Evolutionary conservation across 2,888 invertebrate genomes (phyloP), one percentile per base, ranked within the genome.

Genomic region (Lissocephala sabroskyi): DNA sequence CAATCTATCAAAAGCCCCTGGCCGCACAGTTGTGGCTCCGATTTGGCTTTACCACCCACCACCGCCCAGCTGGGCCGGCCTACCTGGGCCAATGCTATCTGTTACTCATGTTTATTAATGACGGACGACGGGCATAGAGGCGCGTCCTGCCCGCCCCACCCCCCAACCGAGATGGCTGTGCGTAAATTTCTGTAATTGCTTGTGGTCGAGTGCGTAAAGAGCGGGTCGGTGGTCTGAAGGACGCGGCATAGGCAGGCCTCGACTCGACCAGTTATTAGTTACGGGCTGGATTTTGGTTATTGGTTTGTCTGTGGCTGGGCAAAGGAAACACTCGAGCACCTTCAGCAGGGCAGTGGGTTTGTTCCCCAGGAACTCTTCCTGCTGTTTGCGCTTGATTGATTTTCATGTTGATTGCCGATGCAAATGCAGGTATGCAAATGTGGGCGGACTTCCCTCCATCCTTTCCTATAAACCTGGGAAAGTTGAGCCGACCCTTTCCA

Each of bases 151-250:
- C n/a, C n/a, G n/a, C n/a, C n/a, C n/a, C n/a, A n/a, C n/a, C n/a
- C n/a, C n/a, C n/a, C n/a, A n/a, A n/a, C n/a, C n/a, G n/a, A n/a
- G n/a, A n/a, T n/a, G n/a, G n/a, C 65, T 59, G 23, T 71, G 58
- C 64, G 65, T 68, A 70, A 71, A 66, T 71, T 71, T 56, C 65
- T 59, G 70, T 70, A 70, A 70, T 70, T 70, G 70, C 71, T 70
- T 70, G 71, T 64, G 68, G 70, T 64, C 52, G 67, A 65, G 49
- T 67, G 67, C 60, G 56, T 65, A 14, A 44, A 17, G 39, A 36
- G 36, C 49, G 39, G 32, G 40, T 41, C 3, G 7, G 23, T 7
- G 7, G 3, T 7, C 23, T 5, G 23, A 5, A 7, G 23, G 23
- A 23, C 23, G 23, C 23, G 23, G 23, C 23, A 7, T n/a, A 23